Percentiles rank a stretch among this genome's conserved stretches.
These are phyloP conservation scores for Cossypha polioptera DNA, from an alignment of 2,797 vertebrate genomes.

Conservation along the genomic window DNA sequence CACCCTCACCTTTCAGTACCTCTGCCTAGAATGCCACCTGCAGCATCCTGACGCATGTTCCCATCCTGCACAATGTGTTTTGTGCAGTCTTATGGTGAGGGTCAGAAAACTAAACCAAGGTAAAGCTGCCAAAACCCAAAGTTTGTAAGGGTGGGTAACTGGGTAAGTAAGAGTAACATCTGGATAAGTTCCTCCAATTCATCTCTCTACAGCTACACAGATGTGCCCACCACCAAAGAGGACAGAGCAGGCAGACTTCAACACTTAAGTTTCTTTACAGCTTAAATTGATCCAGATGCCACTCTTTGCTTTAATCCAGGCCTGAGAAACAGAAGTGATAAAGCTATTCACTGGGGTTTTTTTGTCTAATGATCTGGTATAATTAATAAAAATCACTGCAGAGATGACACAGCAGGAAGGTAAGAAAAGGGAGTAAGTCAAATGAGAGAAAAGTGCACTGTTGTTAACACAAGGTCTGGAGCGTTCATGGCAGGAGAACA, in stretches of 20 bases:
- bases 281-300: background rate
- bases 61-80: background rate
- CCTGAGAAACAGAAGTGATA: background rate
- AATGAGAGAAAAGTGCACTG: background rate
- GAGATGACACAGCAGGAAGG: background rate
- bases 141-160: background rate
- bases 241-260: background rate
- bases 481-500: background rate
- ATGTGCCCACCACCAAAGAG: background rate
- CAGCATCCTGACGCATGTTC: background rate
- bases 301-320: background rate
- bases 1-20: background rate
- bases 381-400: background rate
- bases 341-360: background rate
- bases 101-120: background rate
- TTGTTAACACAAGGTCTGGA: background rate
- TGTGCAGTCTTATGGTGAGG: background rate
- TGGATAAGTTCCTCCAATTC: background rate
- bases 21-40: background rate
- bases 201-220: background rate
- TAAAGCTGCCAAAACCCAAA: background rate
- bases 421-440: background rate
- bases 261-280: background rate
- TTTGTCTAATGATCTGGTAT: background rate
- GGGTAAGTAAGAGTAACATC: background rate